phyloP scores from a whole-genome alignment of 2,888 invertebrate species.

The Cantharis rustica region DNA sequence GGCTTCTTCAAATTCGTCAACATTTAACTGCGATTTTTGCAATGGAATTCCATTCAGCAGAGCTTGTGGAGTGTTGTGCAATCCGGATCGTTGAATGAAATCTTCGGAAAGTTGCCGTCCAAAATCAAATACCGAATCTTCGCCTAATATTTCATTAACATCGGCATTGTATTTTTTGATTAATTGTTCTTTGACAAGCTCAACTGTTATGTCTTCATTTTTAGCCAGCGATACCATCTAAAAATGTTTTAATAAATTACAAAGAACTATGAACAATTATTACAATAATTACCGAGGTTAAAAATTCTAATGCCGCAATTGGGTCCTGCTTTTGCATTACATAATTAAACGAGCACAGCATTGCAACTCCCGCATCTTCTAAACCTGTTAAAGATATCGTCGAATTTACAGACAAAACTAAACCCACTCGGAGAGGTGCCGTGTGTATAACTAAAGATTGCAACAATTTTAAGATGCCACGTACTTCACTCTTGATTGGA shows the following conservation, averaged over 20 bases:
- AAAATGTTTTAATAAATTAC: background rate
- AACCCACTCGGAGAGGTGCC: slow-evolving; percentile 87
- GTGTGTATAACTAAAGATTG: slow-evolving; percentile 91
- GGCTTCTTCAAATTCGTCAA: slow-evolving; percentile 90
- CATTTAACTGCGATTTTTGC: slow-evolving; percentile 68
- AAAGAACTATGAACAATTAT: background rate
- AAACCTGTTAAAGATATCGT: slow-evolving; percentile 62
- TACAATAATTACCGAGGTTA: slow-evolving; percentile 72
- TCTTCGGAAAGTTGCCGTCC: slow-evolving; percentile 81
- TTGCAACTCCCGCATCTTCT: slow-evolving; percentile 78
- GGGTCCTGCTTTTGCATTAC: slow-evolving; percentile 77
- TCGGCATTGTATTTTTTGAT: slow-evolving; percentile 69
- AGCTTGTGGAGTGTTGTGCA: slow-evolving; percentile 76
- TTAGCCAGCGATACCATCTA: slow-evolving; percentile 63
- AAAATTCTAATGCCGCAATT: slow-evolving; percentile 79
- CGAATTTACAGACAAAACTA: slow-evolving; percentile 76
- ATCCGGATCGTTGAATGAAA: slow-evolving; percentile 78
- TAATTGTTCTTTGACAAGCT: slow-evolving; percentile 72
- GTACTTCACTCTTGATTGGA: slow-evolving; percentile 72
- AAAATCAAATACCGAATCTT: slow-evolving; percentile 90
- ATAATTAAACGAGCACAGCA: slow-evolving; percentile 90
- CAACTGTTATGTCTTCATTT: slow-evolving; percentile 63
- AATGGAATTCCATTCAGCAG: slow-evolving; percentile 92
- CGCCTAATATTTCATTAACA: slow-evolving; percentile 68
- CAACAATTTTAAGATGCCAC: slow-evolving; percentile 79